Evolutionary conservation across 2,113 vertebrate species (phyloP).

Genomic region (Verasper variegatus): DNA sequence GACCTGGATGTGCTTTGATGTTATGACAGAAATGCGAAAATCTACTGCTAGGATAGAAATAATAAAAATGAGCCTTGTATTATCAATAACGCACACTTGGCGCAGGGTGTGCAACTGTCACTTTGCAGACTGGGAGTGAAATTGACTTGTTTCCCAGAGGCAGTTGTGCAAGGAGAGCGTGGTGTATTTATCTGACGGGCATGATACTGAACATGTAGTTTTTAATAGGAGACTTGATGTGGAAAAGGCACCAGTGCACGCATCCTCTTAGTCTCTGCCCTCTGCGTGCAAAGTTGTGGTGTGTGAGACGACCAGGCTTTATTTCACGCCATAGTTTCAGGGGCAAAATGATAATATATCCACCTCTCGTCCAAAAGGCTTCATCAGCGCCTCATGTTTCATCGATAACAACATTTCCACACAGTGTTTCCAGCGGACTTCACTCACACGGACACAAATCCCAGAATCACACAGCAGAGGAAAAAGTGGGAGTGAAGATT

Average conservation of each 20-base stretch:
- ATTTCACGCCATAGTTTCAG: neutral
- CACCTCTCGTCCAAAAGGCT: neutral
- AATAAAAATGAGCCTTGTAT: neutral
- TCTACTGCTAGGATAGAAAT: neutral
- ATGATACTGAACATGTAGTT: slow-evolving; percentile 42
- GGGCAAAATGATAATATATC: neutral
- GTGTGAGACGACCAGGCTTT: neutral
- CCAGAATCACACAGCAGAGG: neutral
- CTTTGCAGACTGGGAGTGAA: slow-evolving; percentile 11
- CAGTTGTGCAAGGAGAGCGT: slow-evolving; percentile 27
- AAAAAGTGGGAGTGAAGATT: neutral
- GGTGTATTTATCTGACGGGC: slow-evolving; percentile 59
- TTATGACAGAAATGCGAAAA: neutral
- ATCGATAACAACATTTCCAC: neutral
- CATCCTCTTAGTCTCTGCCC: slow-evolving; percentile 15
- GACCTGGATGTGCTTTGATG: neutral
- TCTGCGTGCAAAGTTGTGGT: neutral
- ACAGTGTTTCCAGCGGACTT: neutral
- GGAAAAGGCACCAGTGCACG: slow-evolving; percentile 6
- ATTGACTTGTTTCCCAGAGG: slow-evolving; percentile 36
- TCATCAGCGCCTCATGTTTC: neutral
- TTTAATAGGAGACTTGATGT: slow-evolving; percentile 32
- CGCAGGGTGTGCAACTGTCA: slow-evolving; percentile 16
- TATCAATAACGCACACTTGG: slow-evolving; percentile 6
- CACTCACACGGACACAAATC: slow-evolving; percentile 5